phyloP scores from a whole-genome alignment of 2,113 vertebrate genomes.

The Pavo muticus region DNA sequence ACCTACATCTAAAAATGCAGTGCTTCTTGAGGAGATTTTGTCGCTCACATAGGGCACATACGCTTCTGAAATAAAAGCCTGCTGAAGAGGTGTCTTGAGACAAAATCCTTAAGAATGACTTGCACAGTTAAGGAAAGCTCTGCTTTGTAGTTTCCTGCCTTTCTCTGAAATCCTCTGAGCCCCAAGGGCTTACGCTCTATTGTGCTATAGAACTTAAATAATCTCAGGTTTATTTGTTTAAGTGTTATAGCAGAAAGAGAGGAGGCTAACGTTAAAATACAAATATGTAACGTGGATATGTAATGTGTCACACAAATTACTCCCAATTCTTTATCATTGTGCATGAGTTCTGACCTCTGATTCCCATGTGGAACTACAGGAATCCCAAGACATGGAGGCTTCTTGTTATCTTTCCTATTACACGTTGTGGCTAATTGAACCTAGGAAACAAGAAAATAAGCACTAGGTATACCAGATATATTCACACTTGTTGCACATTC shows the following conservation, averaged over 20 bases:
- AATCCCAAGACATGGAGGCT: fast-evolving
- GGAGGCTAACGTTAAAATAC: neutral
- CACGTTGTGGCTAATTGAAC: neutral
- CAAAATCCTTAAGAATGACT: neutral
- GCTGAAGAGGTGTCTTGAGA: neutral
- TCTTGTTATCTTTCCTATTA: neutral
- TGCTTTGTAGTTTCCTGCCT: neutral
- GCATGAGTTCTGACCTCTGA: neutral
- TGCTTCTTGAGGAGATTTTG: neutral
- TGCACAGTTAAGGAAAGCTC: neutral
- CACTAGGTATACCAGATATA: neutral
- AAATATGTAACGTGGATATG: neutral
- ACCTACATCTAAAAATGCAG: neutral
- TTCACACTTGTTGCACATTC: neutral
- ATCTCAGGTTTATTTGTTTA: neutral
- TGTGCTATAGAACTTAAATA: neutral
- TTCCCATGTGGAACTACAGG: neutral
- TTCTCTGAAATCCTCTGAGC: neutral
- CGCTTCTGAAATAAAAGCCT: neutral
- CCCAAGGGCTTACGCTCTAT: neutral
- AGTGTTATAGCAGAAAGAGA: neutral
- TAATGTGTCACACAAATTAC: neutral
- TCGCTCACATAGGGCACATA: neutral
- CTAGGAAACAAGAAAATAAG: neutral
- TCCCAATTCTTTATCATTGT: neutral